These are phyloP conservation scores for Petrocephalus schoutedeni DNA, from an alignment of 2,797 vertebrate genomes.

Conservation along the genomic window DNA sequence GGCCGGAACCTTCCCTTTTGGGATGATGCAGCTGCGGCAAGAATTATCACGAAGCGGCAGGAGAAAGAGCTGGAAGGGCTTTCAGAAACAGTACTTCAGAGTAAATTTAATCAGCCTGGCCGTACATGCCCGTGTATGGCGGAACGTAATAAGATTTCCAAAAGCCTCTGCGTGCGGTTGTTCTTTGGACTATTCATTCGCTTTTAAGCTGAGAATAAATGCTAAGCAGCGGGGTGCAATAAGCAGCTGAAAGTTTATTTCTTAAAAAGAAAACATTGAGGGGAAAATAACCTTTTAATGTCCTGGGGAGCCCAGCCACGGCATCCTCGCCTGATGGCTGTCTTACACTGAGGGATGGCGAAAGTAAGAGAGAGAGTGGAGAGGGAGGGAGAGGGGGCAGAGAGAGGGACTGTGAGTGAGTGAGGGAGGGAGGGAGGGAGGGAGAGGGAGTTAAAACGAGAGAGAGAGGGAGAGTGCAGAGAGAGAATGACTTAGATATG, in stretches of 20 bases:
- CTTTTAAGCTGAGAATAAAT: neutral
- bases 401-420: neutral
- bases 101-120: constrained; percentile 20
- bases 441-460: neutral
- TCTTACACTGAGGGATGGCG: constrained; percentile 31
- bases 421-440: constrained; percentile 13
- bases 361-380: neutral
- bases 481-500: neutral
- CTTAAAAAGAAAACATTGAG: neutral
- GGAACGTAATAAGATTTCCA: neutral
- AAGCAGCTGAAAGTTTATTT: constrained; percentile 30
- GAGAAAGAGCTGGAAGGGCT: constrained; percentile 12
- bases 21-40: neutral
- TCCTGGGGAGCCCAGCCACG: neutral
- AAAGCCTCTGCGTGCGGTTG: constrained; percentile 9
- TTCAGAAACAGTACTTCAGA: constrained; percentile 9
- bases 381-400: neutral
- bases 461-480: constrained; percentile 1
- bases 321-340: constrained; percentile 29
- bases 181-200: constrained; percentile 5
- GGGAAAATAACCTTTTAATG: constrained; percentile 24
- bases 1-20: neutral
- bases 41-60: constrained; percentile 4
- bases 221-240: constrained; percentile 19
- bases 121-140: neutral